Evolutionary conservation across 2,888 invertebrate genomes (phyloP).

Genomic region (Salpingus planirostris): DNA sequence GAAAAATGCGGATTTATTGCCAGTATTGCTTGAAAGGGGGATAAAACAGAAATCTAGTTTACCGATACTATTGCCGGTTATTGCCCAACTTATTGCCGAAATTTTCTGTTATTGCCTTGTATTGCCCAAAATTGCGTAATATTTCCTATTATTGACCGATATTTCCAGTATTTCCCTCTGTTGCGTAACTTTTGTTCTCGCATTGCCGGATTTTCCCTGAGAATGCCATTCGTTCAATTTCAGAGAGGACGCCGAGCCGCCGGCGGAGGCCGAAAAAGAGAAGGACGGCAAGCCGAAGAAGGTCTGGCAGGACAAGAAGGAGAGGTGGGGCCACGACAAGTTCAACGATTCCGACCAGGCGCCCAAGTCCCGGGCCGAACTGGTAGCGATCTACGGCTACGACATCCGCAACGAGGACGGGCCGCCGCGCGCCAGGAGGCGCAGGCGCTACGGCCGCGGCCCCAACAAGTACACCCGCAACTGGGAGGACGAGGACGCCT

Average conservation of each 20-base stretch:
- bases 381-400: constrained; percentile 83
- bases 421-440: constrained; percentile 77
- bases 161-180: too few relatives aligned
- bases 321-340: constrained; percentile 51
- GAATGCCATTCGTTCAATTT: too few relatives aligned
- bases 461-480: constrained; percentile 87
- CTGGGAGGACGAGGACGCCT: constrained; percentile 90
- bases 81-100: too few relatives aligned
- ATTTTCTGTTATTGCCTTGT: too few relatives aligned
- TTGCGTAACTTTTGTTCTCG: too few relatives aligned
- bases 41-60: too few relatives aligned
- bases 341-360: constrained; percentile 73
- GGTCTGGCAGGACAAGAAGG: constrained; percentile 41
- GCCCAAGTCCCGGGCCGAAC: constrained; percentile 77
- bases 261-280: constrained; percentile 31
- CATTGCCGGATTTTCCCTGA: too few relatives aligned
- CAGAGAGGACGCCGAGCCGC: constrained; percentile 12
- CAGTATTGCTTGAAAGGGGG: too few relatives aligned
- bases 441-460: constrained; percentile 81
- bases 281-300: constrained; percentile 39
- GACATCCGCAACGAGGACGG: constrained; percentile 91
- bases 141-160: too few relatives aligned
- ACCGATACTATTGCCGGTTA: too few relatives aligned
- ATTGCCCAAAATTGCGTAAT: too few relatives aligned
- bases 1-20: too few relatives aligned